These are phyloP conservation scores for Monomorium pharaonis DNA, from an alignment of 1,140 invertebrate species.

Conservation along the genomic window DNA sequence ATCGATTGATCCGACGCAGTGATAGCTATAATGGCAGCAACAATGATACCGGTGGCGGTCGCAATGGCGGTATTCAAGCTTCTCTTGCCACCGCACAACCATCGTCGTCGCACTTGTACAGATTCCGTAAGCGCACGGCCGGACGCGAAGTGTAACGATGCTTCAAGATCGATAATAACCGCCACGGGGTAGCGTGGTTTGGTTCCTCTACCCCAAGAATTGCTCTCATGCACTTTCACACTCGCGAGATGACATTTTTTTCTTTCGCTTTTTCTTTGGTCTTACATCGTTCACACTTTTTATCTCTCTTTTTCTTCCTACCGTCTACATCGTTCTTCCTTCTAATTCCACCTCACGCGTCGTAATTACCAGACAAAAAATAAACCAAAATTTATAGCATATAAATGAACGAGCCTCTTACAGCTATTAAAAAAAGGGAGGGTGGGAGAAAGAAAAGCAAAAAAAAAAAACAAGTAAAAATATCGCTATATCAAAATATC, in stretches of 20 bases:
- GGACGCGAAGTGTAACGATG: conserved; percentile 71
- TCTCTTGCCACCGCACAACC: conserved; percentile 42
- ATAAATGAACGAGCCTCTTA: conserved; percentile 15
- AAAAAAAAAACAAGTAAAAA: conserved; percentile 3
- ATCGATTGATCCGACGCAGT: conserved; percentile 63
- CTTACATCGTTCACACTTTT: neutral
- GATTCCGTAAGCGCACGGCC: conserved; percentile 66
- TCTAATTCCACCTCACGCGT: conserved; percentile 19
- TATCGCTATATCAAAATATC: neutral
- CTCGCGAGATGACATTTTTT: conserved; percentile 66
- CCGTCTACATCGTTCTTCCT: neutral
- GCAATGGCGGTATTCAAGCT: neutral
- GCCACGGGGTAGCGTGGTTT: conserved; percentile 58
- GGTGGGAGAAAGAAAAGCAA: neutral
- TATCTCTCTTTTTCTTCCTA: neutral
- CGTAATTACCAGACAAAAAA: conserved; percentile 49
- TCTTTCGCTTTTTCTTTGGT: neutral
- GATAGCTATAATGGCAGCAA: neutral
- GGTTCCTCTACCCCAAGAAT: conserved; percentile 62
- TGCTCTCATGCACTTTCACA: conserved; percentile 46
- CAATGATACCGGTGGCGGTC: neutral
- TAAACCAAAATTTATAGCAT: conserved; percentile 31
- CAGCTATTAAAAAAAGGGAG: neutral
- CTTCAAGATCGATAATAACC: conserved; percentile 71
- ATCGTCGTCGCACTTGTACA: conserved; percentile 74